Base-by-base conservation (phyloP, 2,888 invertebrate species). In the Scaeva pyrastri region DNA sequence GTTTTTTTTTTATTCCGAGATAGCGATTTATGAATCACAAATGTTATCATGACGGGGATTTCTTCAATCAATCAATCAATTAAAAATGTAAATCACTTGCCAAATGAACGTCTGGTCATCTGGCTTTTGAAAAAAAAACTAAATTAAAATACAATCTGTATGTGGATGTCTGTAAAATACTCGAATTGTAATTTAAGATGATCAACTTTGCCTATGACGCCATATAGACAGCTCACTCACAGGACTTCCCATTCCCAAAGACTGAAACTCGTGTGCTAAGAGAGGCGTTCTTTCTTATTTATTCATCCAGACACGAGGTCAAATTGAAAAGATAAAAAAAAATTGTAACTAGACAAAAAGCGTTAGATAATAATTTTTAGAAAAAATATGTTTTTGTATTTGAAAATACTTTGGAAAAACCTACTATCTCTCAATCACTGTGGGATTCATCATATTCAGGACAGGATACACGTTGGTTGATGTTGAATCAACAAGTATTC, bases 61-160 rank as follows among this genome's bases (percentile, higher is more conserved):
- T 14, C 52, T n/a, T n/a, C n/a, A n/a, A n/a, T n/a, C n/a, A n/a
- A n/a, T n/a, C n/a, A 55, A 26, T 26, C 26, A 55, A 55, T 55
- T n/a, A 55, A n/a, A 55, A 55, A 55, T 55, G 26, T 55, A 55
- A 55, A 55, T 55, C 55, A 55, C 52, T 52, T 52, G 1, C 14
- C 23, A 10, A 55, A 31, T 31, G n/a, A 52, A 50, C 23, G 12
- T 23, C 23, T 5, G 23, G n/a, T 52, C 6, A 2, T 52, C 7
- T 26, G n/a, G 26, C 3, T 26, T 3, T 55, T 26, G 6, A 8
- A n/a, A 26, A 26, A 7, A 26, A n/a, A 7, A 26, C 26, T 26
- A 26, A n/a, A 26, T n/a, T n/a, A 12, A 52, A 48, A 2, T 5
- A 7, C 31, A 31, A 7, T 7, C 2, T 31, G 5, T 31, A 5